Conservation (phyloP, 2,113 vertebrate species). For the Hippoglossus stenolepis region DNA sequence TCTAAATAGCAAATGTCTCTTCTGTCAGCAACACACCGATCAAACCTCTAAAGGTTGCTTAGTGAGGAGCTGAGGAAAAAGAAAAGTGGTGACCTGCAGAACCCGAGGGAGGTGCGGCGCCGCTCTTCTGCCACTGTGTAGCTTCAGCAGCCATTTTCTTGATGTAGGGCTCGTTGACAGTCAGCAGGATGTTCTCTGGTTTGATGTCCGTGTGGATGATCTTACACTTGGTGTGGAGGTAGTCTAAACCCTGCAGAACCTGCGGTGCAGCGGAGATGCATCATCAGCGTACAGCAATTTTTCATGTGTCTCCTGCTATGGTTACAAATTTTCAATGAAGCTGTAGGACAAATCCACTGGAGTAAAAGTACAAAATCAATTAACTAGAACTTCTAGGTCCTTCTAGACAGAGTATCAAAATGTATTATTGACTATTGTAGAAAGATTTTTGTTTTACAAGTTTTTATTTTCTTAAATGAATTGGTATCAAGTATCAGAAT, state of each 20-base stretch:
- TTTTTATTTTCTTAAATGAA: too few relatives aligned
- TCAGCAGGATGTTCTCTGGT: conserved; percentile 96
- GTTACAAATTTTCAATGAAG: too few relatives aligned
- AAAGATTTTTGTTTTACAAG: too few relatives aligned
- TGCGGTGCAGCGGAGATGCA: conserved; percentile 54
- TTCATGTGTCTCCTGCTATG: too few relatives aligned
- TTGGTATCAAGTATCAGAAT: neutral
- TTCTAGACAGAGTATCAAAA: neutral
- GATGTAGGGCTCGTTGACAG: conserved; percentile 93
- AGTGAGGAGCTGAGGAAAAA: neutral
- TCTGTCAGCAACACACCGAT: conserved; percentile 28
- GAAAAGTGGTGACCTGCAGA: conserved; percentile 88
- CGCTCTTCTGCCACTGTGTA: conserved; percentile 94
- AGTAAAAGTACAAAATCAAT: too few relatives aligned
- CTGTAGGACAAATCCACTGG: too few relatives aligned
- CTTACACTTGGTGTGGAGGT: conserved; percentile 94
- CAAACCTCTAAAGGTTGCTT: conserved; percentile 20
- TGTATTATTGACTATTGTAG: too few relatives aligned
- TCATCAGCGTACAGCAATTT: neutral
- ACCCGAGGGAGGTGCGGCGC: conserved; percentile 94
- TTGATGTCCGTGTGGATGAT: conserved; percentile 99
- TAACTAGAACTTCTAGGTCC: neutral
- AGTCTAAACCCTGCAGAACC: conserved; percentile 97
- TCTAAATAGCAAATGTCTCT: neutral
- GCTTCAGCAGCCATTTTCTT: conserved; percentile 95